These are phyloP conservation scores for Caenorhabditis sp. DNA, from an alignment of 2,888 invertebrate genomes.

Conservation along the genomic window DNA sequence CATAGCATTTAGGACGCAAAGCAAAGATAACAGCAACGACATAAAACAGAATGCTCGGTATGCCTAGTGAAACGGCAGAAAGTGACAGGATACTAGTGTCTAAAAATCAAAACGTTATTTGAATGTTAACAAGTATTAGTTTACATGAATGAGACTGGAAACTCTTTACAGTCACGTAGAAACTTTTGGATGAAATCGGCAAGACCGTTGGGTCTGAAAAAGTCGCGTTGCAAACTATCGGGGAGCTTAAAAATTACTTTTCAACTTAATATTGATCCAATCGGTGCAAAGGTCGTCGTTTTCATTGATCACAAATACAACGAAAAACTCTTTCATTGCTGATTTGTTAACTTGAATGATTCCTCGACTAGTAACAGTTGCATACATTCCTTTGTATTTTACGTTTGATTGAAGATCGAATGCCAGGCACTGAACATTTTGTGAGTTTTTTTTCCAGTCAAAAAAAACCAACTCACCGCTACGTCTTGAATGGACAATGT, in stretches of 20 bases:
- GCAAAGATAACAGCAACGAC: no score
- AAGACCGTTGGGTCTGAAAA: neutral
- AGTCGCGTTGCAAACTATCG: no score
- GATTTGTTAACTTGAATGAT: neutral
- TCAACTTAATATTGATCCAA: neutral
- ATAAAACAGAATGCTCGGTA: no score
- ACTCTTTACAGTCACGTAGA: neutral
- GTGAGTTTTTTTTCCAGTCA: neutral
- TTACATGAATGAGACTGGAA: neutral
- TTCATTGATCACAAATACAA: neutral
- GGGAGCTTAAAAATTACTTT: no score
- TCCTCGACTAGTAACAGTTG: neutral
- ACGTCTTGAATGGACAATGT: neutral
- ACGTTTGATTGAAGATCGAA: neutral
- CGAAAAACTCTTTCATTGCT: neutral
- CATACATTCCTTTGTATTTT: neutral
- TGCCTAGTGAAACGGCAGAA: no score
- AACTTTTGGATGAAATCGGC: neutral
- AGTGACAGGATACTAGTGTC: no score
- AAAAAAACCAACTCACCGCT: neutral
- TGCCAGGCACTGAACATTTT: neutral
- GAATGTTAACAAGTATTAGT: neutral
- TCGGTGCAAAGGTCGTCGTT: neutral
- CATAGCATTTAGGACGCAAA: no score
- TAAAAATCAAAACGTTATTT: no score